phyloP scores from a whole-genome alignment of 2,113 vertebrate species.

The Falcunculus frontatus region DNA sequence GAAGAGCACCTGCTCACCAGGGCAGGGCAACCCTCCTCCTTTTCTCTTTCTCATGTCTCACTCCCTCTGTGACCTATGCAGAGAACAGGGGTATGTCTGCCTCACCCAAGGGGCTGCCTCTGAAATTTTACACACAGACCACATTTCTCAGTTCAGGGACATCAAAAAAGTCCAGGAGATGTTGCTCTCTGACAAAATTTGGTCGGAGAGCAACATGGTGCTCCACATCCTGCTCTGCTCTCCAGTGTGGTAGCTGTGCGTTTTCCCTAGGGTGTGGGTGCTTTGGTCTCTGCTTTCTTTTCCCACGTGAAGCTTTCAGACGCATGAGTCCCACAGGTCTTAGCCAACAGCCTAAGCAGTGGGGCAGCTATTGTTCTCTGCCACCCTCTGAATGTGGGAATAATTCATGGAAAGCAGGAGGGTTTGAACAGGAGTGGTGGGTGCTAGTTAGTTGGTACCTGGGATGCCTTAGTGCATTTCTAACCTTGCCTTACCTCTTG shows the following conservation, averaged over 20 bases:
- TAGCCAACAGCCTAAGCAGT: not conserved
- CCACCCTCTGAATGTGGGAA: not conserved
- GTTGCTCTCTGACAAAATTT: not conserved
- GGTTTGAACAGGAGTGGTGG: not conserved
- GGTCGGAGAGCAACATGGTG: too few relatives aligned
- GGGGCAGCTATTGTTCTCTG: not conserved
- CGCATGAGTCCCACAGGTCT: not conserved
- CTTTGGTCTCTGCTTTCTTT: not conserved
- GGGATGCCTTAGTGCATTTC: not conserved
- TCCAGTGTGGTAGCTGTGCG: fast-evolving
- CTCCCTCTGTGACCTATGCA: not conserved
- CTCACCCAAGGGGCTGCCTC: not conserved
- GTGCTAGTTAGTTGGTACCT: not conserved
- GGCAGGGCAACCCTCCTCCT: not conserved
- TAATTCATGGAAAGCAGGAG: not conserved
- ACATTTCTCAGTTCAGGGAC: not conserved
- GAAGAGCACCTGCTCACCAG: not conserved
- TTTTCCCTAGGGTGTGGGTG: not conserved
- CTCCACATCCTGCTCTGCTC: not conserved
- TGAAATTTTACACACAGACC: fast-evolving
- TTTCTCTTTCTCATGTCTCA: not conserved
- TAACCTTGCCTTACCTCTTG: not conserved
- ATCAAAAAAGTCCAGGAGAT: not conserved
- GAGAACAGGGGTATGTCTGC: not conserved
- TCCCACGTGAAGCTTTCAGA: not conserved